Conservation (phyloP, 1,140 invertebrate species). For the Cherax destructor region DNA sequence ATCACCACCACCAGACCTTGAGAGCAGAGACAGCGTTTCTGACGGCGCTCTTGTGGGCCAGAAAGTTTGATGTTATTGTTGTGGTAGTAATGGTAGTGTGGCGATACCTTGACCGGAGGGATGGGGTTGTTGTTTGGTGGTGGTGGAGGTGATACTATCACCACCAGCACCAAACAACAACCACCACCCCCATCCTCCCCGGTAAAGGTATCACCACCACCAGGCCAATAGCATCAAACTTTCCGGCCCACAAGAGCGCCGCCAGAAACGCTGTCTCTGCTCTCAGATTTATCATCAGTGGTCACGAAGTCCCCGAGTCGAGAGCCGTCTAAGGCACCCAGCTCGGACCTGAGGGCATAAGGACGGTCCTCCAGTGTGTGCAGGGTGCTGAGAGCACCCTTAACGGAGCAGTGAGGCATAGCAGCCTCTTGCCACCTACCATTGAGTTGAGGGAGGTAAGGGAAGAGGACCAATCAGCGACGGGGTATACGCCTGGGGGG, state of each 20-base stretch:
- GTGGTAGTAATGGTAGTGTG: background rate
- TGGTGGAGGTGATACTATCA: no score
- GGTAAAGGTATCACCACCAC: background rate
- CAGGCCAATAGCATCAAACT: background rate
- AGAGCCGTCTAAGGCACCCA: background rate
- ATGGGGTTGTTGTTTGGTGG: background rate
- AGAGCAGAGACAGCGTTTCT: background rate
- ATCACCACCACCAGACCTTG: background rate
- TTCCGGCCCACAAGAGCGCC: background rate
- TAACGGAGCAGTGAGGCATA: background rate
- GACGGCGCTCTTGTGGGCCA: background rate
- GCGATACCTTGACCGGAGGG: background rate
- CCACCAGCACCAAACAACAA: background rate
- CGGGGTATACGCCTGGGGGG: conserved; percentile 37
- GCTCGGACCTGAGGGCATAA: background rate
- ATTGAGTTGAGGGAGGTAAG: conserved; percentile 28
- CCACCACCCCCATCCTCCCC: background rate
- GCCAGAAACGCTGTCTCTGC: background rate
- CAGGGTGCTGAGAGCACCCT: background rate
- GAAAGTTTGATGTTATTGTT: background rate
- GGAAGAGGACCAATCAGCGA: conserved; percentile 23
- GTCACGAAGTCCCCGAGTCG: background rate
- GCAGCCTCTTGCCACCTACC: conserved; percentile 1
- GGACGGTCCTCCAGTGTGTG: background rate
- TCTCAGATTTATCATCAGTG: conserved; percentile 41